These are phyloP conservation scores for Polyommatus icarus DNA, from an alignment of 2,888 invertebrate species.

Conservation along the genomic window DNA sequence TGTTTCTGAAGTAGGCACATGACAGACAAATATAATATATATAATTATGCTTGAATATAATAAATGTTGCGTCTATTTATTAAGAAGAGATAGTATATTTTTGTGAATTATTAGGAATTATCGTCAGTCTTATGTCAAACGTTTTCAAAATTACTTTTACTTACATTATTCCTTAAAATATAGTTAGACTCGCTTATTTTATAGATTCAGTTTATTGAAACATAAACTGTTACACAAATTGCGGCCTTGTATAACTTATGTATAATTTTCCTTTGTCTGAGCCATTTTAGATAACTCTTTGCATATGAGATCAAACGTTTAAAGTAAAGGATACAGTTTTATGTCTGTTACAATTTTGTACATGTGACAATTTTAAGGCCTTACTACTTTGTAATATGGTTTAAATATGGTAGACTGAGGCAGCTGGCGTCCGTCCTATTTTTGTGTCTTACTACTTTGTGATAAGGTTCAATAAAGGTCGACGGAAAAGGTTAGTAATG, in stretches of 20 bases:
- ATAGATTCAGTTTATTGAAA: slow-evolving; percentile 5
- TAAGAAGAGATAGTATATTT: no score
- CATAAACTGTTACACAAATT: slow-evolving; percentile 8
- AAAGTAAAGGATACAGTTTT: not conserved
- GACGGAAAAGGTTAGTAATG: not conserved
- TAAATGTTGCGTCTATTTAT: no score
- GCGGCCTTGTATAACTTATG: not conserved
- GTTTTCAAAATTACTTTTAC: not conserved
- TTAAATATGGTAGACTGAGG: slow-evolving; percentile 12
- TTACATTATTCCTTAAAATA: not conserved
- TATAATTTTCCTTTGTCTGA: slow-evolving; percentile 24
- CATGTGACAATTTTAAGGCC: not conserved
- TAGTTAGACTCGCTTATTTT: not conserved
- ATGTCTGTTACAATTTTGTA: not conserved
- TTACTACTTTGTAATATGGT: slow-evolving; percentile 34
- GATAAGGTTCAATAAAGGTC: slow-evolving; percentile 26
- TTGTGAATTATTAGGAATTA: no score
- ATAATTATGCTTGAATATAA: no score
- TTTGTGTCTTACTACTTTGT: slow-evolving; percentile 29
- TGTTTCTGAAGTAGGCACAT: no score
- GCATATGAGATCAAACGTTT: not conserved
- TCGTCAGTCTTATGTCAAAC: not conserved
- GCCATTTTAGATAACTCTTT: slow-evolving; percentile 9
- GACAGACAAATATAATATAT: no score
- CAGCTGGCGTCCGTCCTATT: not conserved